Conservation (phyloP, 2,113 vertebrate genomes). For the Cyanistes caeruleus region DNA sequence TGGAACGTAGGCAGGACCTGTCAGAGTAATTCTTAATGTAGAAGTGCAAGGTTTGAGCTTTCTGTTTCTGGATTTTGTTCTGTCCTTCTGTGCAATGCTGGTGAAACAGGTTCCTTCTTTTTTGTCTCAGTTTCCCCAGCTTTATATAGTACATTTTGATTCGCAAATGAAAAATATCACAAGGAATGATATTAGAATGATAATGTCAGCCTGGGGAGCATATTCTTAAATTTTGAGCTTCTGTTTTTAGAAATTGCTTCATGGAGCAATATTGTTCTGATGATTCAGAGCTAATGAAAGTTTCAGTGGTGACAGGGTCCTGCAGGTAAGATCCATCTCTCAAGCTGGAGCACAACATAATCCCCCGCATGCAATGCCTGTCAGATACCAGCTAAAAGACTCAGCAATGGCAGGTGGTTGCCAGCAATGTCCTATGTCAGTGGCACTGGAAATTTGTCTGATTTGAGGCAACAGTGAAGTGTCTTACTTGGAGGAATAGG, state of each 20-base stretch:
- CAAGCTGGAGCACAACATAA: neutral
- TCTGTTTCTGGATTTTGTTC: neutral
- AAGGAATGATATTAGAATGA: neutral
- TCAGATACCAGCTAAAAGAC: neutral
- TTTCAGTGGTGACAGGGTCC: neutral
- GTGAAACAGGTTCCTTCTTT: neutral
- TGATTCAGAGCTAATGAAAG: constrained; percentile 19
- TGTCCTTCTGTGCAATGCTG: neutral
- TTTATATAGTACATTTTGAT: neutral
- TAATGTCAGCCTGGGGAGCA: neutral
- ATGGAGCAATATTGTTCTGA: neutral
- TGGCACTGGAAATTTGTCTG: neutral
- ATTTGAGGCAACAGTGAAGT: neutral
- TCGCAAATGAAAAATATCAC: neutral
- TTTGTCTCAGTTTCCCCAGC: neutral
- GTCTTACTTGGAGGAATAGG: neutral
- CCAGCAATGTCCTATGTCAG: neutral
- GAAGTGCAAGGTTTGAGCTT: neutral
- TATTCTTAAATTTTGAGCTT: constrained; percentile 1
- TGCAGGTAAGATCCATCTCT: neutral
- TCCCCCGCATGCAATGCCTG: neutral
- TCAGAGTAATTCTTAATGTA: neutral
- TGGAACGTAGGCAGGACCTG: neutral
- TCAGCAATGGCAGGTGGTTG: neutral
- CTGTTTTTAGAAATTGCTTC: constrained; percentile 40